These are phyloP conservation scores for Andricus quercusramuli DNA, from an alignment of 2,888 invertebrate species.

Conservation along the genomic window DNA sequence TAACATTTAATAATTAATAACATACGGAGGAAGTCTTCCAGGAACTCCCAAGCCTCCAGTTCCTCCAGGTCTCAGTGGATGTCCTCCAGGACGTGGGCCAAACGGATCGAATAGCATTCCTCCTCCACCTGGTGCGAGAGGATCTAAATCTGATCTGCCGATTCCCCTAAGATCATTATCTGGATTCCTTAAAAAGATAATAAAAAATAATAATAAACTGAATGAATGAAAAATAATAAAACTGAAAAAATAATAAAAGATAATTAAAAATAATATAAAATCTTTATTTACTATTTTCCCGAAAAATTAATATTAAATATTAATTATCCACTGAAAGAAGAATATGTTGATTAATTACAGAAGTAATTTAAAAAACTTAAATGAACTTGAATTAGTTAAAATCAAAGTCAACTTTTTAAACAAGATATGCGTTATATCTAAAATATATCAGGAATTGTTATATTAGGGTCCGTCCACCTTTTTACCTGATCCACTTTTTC, in stretches of 20 bases:
- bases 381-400: too few species aligned
- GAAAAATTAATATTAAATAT: not conserved
- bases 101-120: constrained; percentile 89
- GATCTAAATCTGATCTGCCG: constrained; percentile 90
- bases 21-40: constrained; percentile 82
- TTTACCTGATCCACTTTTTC: too few species aligned
- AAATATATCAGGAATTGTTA: too few species aligned
- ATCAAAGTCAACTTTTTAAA: too few species aligned
- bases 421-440: too few species aligned
- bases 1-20: constrained; percentile 28
- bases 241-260: too few species aligned
- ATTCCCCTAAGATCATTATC: constrained; percentile 74
- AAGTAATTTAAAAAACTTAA: not conserved
- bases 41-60: constrained; percentile 80
- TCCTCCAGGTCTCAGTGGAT: constrained; percentile 60
- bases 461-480: too few species aligned
- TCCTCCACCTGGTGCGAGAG: constrained; percentile 83
- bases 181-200: constrained; percentile 41
- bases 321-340: not conserved
- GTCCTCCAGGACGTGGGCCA: constrained; percentile 44
- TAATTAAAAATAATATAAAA: too few species aligned
- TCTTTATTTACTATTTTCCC: not conserved
- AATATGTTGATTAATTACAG: not conserved
- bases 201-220: too few species aligned
- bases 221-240: too few species aligned